Evolutionary conservation across 1,140 invertebrate genomes (phyloP), one percentile per base, ranked within the genome.

Genomic region (Meloidogyne chitwoodi): DNA sequence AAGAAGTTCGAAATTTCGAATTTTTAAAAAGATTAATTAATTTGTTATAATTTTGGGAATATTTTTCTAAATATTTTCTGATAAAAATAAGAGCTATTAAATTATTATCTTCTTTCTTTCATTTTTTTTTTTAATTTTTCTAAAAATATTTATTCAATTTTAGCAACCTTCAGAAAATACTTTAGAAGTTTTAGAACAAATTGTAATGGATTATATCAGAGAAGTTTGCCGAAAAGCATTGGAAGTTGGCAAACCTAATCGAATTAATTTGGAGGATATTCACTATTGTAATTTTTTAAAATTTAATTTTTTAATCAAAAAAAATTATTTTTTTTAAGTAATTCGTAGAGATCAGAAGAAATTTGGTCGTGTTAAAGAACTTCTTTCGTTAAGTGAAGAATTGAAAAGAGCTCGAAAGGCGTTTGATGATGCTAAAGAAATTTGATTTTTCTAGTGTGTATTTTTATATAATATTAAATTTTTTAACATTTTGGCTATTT

Each of bases 311-410:
- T 74, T 27, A 44, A 66, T 2, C 29, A 38, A 12, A 72, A 24
- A 62, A 14, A 48, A 19, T 93, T 10, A 48, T 14, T 22, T 2
- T 6, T 5, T 98, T 81, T 98, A 96, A 89, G 90, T 99, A 81
- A 95, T 99, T n/a, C 91, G 96, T 31, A 97, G 98, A 90, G 96
- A 99, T 90, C 90, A 91, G 44, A 91, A 95, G 80, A 99, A 98
- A 88, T 98, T 96, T 90, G 94, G 95, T n/a, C 90, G 96, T 83
- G 95, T 99, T 0, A 95, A 95, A 89, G 96, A 99, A 88, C 89
- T 99, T 6, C 89, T 99, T 2, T 95, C 93, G 66, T 98, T 99
- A 95, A 98, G 97, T 89, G 96, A 99, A 90, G 96, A 99, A 89
- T 89, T 99, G 27, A 96, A 98, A 88, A 96, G 96, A 90, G 96